Conservation (phyloP, 2,888 invertebrate genomes). For the Formica aserva region DNA sequence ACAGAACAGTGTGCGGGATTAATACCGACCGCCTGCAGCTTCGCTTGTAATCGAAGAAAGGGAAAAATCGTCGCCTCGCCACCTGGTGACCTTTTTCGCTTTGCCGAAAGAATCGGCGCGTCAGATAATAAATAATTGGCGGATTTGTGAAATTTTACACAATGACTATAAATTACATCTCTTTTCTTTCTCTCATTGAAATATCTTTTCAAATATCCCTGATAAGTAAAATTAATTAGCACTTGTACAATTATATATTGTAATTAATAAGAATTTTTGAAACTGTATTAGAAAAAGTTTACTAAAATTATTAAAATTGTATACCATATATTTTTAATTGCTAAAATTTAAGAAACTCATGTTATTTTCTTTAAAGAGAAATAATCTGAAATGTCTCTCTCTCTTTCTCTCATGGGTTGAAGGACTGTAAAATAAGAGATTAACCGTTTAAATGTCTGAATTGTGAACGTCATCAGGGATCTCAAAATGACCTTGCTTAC, state of each 20-base stretch:
- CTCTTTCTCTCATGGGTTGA: no score
- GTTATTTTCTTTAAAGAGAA: not conserved
- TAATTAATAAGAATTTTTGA: slow-evolving; percentile 1
- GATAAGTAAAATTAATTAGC: slow-evolving; percentile 29
- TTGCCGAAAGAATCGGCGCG: not conserved
- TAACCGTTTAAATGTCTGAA: no score
- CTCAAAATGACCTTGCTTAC: no score
- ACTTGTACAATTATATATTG: not conserved
- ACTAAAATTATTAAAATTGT: slow-evolving; percentile 9
- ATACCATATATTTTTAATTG: not conserved
- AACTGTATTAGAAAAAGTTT: not conserved
- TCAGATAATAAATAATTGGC: slow-evolving; percentile 42
- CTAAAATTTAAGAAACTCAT: not conserved
- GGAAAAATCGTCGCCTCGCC: slow-evolving; percentile 52
- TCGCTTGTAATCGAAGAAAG: slow-evolving; percentile 55
- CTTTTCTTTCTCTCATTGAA: not conserved
- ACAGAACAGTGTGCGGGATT: slow-evolving; percentile 55
- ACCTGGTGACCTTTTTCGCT: slow-evolving; percentile 53
- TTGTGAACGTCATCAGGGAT: no score
- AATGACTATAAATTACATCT: not conserved
- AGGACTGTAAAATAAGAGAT: no score
- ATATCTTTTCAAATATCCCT: not conserved
- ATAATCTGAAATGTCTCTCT: not conserved
- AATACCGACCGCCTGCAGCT: slow-evolving; percentile 59
- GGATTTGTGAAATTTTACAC: slow-evolving; percentile 44